These are phyloP conservation scores for Motacilla tschutschensis DNA, from an alignment of 2,113 vertebrate genomes.

Conservation along the genomic window DNA sequence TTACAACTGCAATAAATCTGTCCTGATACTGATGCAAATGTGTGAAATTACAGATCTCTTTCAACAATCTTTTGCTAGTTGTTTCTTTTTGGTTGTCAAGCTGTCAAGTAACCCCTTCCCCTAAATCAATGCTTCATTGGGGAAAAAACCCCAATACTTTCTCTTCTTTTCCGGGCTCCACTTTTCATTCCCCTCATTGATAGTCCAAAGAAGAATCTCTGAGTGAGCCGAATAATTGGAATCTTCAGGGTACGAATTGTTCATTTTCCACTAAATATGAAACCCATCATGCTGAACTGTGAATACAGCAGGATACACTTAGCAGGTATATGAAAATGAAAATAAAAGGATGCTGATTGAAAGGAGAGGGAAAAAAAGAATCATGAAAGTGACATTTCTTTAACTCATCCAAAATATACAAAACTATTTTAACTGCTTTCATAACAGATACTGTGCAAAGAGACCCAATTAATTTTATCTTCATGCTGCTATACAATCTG, in stretches of 20 bases:
- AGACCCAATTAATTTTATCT: conserved; percentile 62
- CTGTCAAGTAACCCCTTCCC: neutral
- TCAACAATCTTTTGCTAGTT: neutral
- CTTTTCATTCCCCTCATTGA: conserved; percentile 21
- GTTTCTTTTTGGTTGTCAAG: neutral
- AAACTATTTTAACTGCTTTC: conserved; percentile 54
- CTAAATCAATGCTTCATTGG: neutral
- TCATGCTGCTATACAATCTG: conserved; percentile 32
- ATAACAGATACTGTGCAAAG: conserved; percentile 27
- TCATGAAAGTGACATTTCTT: conserved; percentile 48
- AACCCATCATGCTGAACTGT: conserved; percentile 66
- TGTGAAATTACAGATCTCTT: neutral
- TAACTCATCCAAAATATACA: conserved; percentile 48
- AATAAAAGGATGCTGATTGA: conserved; percentile 55
- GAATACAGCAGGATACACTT: conserved; percentile 68
- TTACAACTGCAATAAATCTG: conserved; percentile 17
- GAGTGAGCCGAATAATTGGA: conserved; percentile 28
- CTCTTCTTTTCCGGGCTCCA: neutral
- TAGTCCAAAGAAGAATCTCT: conserved; percentile 15
- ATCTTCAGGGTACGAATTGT: conserved; percentile 68
- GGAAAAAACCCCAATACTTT: neutral
- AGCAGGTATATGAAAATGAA: conserved; percentile 80
- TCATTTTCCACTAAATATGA: conserved; percentile 79
- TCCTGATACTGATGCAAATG: conserved; percentile 13
- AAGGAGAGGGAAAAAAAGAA: neutral